Conservation (phyloP, 2,797 vertebrate species). For the Myripristis jacobus region DNA sequence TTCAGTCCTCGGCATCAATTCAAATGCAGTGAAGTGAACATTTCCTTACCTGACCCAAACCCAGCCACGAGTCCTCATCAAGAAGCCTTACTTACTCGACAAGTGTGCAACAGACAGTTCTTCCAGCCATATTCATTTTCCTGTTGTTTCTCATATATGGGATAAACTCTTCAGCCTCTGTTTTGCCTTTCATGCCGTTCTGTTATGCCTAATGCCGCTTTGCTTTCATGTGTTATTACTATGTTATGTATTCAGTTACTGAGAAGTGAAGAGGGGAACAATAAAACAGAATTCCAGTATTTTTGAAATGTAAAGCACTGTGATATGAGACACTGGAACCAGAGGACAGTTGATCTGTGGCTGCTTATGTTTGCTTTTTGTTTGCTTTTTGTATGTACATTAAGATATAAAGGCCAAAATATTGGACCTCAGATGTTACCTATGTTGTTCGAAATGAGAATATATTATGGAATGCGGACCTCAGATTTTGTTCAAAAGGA, state of each 20-base stretch:
- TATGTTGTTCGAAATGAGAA: constrained; percentile 47
- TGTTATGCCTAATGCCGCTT: constrained; percentile 44
- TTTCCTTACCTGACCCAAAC: constrained; percentile 40
- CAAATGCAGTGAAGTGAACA: constrained; percentile 40
- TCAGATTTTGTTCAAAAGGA: constrained; percentile 35
- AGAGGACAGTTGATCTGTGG: constrained; percentile 30
- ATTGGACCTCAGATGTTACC: constrained; percentile 21
- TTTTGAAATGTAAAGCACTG: constrained; percentile 55
- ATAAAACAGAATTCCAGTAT: constrained; percentile 50
- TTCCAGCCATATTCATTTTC: constrained; percentile 53
- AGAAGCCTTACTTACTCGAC: constrained; percentile 60
- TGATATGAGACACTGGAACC: constrained; percentile 40
- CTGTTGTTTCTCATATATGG: constrained; percentile 23
- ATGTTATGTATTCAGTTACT: constrained; percentile 33
- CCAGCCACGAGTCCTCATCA: constrained; percentile 46
- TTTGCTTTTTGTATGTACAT: constrained; percentile 36
- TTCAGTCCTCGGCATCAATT: constrained; percentile 43
- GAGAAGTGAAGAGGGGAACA: constrained; percentile 27
- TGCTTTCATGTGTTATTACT: constrained; percentile 25
- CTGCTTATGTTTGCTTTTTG: not conserved
- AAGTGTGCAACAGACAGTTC: constrained; percentile 23
- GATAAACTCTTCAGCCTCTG: not conserved
- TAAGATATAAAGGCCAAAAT: constrained; percentile 24
- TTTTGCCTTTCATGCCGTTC: constrained; percentile 48
- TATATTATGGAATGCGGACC: constrained; percentile 48